Conservation (phyloP, 2,113 vertebrate genomes). For the Electrona antarctica region DNA sequence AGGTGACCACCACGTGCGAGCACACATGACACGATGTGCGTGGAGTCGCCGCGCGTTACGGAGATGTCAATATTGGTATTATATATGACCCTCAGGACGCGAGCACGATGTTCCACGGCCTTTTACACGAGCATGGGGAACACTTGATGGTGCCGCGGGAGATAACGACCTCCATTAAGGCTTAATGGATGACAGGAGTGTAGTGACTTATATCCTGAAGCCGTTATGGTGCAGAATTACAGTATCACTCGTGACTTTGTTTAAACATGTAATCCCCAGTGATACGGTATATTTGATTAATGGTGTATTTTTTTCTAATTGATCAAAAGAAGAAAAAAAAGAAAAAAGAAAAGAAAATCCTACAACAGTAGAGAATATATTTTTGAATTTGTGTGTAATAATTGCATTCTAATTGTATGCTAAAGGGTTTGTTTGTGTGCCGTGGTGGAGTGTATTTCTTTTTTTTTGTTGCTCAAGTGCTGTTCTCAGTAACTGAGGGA, state of each 20-base stretch:
- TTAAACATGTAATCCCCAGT: constrained; percentile 37
- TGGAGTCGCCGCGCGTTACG: constrained; percentile 5
- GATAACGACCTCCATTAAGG: constrained; percentile 26
- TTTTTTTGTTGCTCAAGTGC: constrained; percentile 64
- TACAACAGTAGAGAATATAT: constrained; percentile 70
- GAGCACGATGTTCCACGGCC: constrained; percentile 41
- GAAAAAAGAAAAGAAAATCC: constrained; percentile 36
- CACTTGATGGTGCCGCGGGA: constrained; percentile 24
- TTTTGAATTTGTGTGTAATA: constrained; percentile 70
- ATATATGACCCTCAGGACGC: constrained; percentile 45
- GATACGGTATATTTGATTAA: constrained; percentile 39
- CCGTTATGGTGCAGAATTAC: constrained; percentile 54
- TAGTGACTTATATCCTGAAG: constrained; percentile 32
- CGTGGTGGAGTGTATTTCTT: constrained; percentile 66
- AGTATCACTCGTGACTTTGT: constrained; percentile 56
- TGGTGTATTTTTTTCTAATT: constrained; percentile 70
- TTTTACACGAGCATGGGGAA: constrained; percentile 33
- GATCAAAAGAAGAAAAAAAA: constrained; percentile 41
- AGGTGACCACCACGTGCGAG: constrained; percentile 72
- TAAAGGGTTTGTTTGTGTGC: constrained; percentile 66
- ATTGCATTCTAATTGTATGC: constrained; percentile 65
- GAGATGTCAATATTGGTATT: constrained; percentile 20
- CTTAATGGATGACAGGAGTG: constrained; percentile 44
- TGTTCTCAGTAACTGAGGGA: constrained; percentile 48
- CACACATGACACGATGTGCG: constrained; percentile 74